These are phyloP conservation scores for Alviniconcha strummeri DNA, from an alignment of 2,888 invertebrate genomes.

Conservation along the genomic window DNA sequence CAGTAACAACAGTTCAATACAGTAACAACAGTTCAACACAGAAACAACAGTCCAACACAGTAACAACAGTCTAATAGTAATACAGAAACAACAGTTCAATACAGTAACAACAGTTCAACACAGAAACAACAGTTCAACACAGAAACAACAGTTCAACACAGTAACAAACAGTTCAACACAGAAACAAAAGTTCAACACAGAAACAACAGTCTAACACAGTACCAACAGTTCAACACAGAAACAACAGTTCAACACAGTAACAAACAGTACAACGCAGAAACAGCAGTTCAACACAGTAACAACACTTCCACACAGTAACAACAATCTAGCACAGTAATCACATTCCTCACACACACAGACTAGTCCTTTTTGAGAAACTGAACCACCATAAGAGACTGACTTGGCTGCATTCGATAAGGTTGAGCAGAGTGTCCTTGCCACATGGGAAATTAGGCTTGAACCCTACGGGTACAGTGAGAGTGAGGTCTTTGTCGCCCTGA, in stretches of 20 bases:
- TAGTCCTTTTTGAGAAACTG: too few species aligned
- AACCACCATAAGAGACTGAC: neutral
- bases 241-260: neutral
- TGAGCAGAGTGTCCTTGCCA: conserved; percentile 9
- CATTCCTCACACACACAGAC: neutral
- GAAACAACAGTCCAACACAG: neutral
- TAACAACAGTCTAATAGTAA: neutral
- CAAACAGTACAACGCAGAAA: too few species aligned
- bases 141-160: too few species aligned
- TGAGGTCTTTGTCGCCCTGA: conserved; percentile 19
- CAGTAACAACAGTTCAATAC: neutral
- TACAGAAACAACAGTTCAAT: too few species aligned
- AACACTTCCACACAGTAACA: neutral
- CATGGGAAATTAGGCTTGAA: conserved; percentile 9
- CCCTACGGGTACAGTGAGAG: neutral
- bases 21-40: too few species aligned
- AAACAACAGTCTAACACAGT: too few species aligned
- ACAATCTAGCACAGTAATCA: too few species aligned
- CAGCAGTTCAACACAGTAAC: neutral
- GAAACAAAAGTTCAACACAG: neutral
- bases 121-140: neutral
- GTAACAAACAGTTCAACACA: too few species aligned
- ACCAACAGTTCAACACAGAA: neutral
- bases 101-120: too few species aligned
- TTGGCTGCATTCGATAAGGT: conserved; percentile 24